phyloP scores from a whole-genome alignment of 2,113 vertebrate genomes.

The Heptranchias perlo region DNA sequence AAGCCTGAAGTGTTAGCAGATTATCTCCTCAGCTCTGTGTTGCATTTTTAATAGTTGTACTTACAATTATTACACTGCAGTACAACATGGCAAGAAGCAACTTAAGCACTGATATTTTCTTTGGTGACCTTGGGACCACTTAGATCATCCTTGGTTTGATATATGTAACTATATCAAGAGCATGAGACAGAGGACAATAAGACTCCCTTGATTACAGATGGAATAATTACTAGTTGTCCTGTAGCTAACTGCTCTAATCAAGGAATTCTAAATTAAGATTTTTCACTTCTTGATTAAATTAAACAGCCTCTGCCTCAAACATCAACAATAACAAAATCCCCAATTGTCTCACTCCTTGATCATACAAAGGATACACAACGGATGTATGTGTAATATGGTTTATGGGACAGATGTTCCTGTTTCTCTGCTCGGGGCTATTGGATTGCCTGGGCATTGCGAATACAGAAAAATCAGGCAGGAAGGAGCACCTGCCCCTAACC shows the following conservation, averaged over 20 bases:
- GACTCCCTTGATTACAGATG: not conserved
- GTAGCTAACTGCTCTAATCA: not conserved
- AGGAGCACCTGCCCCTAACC: not conserved
- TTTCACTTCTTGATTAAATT: not conserved
- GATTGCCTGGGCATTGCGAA: not conserved
- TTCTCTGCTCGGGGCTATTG: not conserved
- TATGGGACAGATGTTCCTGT: not conserved
- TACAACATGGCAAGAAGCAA: not conserved
- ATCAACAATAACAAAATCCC: not conserved
- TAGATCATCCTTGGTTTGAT: not conserved
- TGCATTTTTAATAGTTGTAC: not conserved
- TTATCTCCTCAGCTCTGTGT: not conserved
- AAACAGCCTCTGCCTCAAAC: not conserved
- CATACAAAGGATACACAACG: not conserved
- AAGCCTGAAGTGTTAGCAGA: not conserved
- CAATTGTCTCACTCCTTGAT: not conserved
- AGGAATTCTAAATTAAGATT: not conserved
- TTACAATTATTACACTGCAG: not conserved
- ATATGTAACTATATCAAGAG: not conserved
- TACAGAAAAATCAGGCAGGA: not conserved
- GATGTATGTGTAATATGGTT: not conserved
- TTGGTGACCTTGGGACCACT: not conserved
- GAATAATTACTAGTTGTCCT: not conserved
- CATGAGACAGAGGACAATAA: not conserved
- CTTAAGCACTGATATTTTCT: not conserved